Base-by-base conservation (phyloP, 2,888 invertebrate genomes). In the Heliconius sara region DNA sequence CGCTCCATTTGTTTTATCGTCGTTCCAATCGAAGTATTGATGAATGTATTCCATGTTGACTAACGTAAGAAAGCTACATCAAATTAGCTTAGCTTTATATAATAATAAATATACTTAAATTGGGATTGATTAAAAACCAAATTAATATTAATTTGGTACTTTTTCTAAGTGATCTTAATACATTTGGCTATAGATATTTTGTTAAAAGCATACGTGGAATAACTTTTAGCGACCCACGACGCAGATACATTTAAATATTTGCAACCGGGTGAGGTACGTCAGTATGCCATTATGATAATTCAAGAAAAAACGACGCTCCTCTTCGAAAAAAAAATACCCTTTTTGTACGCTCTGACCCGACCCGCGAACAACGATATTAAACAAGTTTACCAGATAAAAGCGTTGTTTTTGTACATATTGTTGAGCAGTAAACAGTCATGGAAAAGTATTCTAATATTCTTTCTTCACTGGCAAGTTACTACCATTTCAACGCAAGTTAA, bases 1-100 rank as follows among this genome's bases (percentile, higher is more conserved):
- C 90, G 90, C 90, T 91, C 92, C 90, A 92, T 94, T 93, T 93
- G 93, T 93, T 94, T 93, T 92, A 93, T 93, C 91, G 91, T 86
- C 88, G 87, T 90, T 91, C 90, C 92, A 91, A 93, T 90, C 91
- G 90, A 89, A 85, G 88, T 89, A 90, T 89, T 90, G 88, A 90
- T 89, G 88, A 89, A 91, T 93, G 89, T 89, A 88, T 89, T 91
- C 85, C 85, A 86, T 85, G 86, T 88, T 87, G 87, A 89, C 85
- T 84, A 83, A 76, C 72, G 74, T 68, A 70, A 70, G 82, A 81
- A 73, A 39, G 57, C 34, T 22, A 57, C 52, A n/a, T 60, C 1
- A 22, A n/a, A 34, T 73, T n/a, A 16, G 25, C 13, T n/a, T 10
- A 10, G 4, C 2, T 16, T 65, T 2, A 65, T 27, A 65, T 65